Base-by-base conservation (phyloP, 2,113 vertebrate species). In the Vidua chalybeata region DNA sequence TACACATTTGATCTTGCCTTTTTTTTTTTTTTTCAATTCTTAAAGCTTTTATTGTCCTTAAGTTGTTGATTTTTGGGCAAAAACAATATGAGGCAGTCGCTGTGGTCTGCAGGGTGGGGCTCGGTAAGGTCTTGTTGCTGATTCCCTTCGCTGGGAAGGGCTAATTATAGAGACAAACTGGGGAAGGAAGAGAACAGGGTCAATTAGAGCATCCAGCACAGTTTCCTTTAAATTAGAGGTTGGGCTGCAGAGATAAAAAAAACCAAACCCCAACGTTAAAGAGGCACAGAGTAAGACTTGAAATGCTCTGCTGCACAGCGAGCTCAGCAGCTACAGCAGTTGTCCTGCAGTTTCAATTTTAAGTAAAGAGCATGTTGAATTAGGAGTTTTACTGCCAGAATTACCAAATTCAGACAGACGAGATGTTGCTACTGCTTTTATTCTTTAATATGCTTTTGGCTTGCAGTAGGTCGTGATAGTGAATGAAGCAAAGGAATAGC, bases 91-190 rank as follows among this genome's bases (percentile, higher is more conserved):
- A 97, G 93, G 96, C 74, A 66, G 95, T 94, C 46, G 68, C 92
- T 97, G 94, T 97, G 97, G 96, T 96, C 56, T 48, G 64, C 76
- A 97, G 96, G 97, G 98, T 97, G 97, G 69, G 94, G 97, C 90
- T 97, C 75, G 4, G 73, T 87, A 95, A 58, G 95, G 91, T 78
- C 91, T 82, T 81, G 75, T 75, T 97, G 95, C 97, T 95, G 93
- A 94, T 97, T 97, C 87, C 84, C 91, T 95, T 96, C 20, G 33
- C 67, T 96, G 95, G 94, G 93, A 96, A 87, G 84, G 59, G 84
- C 96, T 97, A 97, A 98, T 98, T 98, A 98, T 93, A 98, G 97
- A 96, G 87, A 89, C 84, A 97, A 94, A 97, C 93, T 90, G 89
- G 96, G 97, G 92, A 97, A 97, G 95, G 97, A 97, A 96, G 95